Evolutionary conservation across 2,888 invertebrate genomes (phyloP).

Genomic region (Lasioglossum morio): DNA sequence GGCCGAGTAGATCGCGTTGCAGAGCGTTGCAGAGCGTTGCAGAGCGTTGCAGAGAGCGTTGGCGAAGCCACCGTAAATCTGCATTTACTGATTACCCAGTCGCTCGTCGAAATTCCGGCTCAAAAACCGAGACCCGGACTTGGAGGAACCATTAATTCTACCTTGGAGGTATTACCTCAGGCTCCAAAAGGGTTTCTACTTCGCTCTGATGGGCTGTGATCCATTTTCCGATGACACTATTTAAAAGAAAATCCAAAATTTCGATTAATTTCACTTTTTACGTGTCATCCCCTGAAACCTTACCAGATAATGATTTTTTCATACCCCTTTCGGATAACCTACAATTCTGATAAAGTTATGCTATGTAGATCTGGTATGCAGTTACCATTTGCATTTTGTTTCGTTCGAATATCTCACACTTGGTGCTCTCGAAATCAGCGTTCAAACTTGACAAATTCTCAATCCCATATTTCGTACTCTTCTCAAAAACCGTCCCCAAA

Average conservation of each 20-base stretch:
- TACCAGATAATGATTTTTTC: neutral
- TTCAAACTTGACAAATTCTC: neutral
- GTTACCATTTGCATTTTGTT: neutral
- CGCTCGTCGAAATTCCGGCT: constrained; percentile 38
- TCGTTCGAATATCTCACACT: too few relatives aligned
- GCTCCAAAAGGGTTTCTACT: neutral
- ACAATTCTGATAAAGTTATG: neutral
- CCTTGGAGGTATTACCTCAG: neutral
- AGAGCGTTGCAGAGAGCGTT: neutral
- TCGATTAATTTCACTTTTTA: neutral
- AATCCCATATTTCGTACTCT: neutral
- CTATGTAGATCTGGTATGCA: neutral
- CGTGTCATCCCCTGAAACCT: neutral
- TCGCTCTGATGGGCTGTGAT: neutral
- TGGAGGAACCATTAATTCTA: neutral
- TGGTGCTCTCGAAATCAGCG: too few relatives aligned
- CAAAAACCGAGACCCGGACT: neutral
- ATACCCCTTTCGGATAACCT: neutral
- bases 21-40: neutral
- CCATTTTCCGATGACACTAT: neutral
- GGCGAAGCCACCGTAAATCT: constrained; percentile 56
- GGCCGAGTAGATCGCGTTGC: constrained; percentile 67
- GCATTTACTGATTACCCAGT: constrained; percentile 43
- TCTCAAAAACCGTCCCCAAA: too few relatives aligned
- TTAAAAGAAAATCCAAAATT: neutral